phyloP scores from a whole-genome alignment of 2,888 invertebrate genomes.

The Patella ulyssiponensis region DNA sequence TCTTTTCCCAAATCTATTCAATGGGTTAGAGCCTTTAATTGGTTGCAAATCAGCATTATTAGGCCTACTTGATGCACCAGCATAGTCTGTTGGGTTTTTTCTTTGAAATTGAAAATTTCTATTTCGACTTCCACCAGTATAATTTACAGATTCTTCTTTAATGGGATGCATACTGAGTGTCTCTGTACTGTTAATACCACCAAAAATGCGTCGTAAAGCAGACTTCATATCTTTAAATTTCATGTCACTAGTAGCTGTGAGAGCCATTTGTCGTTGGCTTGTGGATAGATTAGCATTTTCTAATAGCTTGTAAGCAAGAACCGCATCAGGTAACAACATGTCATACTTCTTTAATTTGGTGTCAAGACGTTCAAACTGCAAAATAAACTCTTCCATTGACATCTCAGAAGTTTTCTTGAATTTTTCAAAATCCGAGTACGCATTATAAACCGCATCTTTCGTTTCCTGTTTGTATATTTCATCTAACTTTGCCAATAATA shows the following conservation, averaged over 20 bases:
- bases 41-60: neutral
- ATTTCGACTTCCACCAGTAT: neutral
- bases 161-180: neutral
- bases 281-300: slow-evolving; percentile 22
- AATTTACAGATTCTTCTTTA: neutral
- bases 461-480: neutral
- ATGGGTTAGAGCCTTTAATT: slow-evolving; percentile 4
- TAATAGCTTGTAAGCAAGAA: slow-evolving; percentile 10
- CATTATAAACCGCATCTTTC: neutral
- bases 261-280: slow-evolving; percentile 20
- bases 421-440: neutral
- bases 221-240: slow-evolving; percentile 26
- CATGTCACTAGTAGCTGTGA: slow-evolving; percentile 24
- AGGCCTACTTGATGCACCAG: too few species aligned
- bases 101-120: neutral
- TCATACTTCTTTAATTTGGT: neutral
- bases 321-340: slow-evolving; percentile 10
- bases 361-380: slow-evolving; percentile 7
- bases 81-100: neutral
- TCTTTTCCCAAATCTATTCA: slow-evolving; percentile 15
- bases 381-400: slow-evolving; percentile 1
- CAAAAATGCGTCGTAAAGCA: too few species aligned
- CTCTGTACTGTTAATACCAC: neutral
- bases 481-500: neutral
- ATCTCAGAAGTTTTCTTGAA: neutral